A percentile compares a stretch with the other conserved stretches of the same genome.
Evolutionary conservation across 2,797 vertebrate species (phyloP).

Genomic region (Protosalanx chinensis): DNA sequence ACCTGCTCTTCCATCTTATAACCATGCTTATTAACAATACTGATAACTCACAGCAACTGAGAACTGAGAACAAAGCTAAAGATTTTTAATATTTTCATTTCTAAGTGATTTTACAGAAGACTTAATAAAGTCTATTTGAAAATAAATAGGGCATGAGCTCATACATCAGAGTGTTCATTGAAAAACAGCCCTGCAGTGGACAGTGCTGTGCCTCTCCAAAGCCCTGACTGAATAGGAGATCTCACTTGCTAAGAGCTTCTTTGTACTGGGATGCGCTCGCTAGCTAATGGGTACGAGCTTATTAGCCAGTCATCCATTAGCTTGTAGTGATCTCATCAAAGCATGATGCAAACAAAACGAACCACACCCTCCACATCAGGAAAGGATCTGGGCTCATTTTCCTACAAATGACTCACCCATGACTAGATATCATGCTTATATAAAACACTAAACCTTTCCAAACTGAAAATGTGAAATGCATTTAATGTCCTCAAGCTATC

Average conservation of each 20-base stretch:
- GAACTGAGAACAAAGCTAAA: slow-evolving; percentile 51
- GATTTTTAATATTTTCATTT: slow-evolving; percentile 55
- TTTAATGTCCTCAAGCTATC: background rate
- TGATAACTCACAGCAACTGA: slow-evolving; percentile 37
- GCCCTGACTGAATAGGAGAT: background rate
- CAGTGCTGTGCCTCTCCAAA: background rate
- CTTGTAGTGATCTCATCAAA: slow-evolving; percentile 27
- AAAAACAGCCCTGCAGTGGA: background rate
- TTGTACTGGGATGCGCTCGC: slow-evolving; percentile 34
- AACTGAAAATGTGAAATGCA: background rate
- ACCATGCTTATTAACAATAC: slow-evolving; percentile 65
- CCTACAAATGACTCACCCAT: slow-evolving; percentile 7
- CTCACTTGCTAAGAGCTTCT: slow-evolving; percentile 27
- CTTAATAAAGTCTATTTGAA: too few relatives aligned
- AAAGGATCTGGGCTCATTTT: slow-evolving; percentile 10
- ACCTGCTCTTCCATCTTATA: slow-evolving; percentile 33
- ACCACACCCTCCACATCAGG: background rate
- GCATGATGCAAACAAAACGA: slow-evolving; percentile 16
- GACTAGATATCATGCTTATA: slow-evolving; percentile 29
- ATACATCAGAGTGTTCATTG: slow-evolving; percentile 33
- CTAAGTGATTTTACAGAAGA: slow-evolving; percentile 56
- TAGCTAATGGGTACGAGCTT: slow-evolving; percentile 35
- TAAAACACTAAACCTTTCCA: background rate
- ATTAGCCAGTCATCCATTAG: slow-evolving; percentile 27
- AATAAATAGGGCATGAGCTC: slow-evolving; percentile 57